Percentiles rank a stretch among this genome's conserved stretches.
phyloP scores from a whole-genome alignment of 1,140 invertebrate genomes.

The Melitaea cinxia region DNA sequence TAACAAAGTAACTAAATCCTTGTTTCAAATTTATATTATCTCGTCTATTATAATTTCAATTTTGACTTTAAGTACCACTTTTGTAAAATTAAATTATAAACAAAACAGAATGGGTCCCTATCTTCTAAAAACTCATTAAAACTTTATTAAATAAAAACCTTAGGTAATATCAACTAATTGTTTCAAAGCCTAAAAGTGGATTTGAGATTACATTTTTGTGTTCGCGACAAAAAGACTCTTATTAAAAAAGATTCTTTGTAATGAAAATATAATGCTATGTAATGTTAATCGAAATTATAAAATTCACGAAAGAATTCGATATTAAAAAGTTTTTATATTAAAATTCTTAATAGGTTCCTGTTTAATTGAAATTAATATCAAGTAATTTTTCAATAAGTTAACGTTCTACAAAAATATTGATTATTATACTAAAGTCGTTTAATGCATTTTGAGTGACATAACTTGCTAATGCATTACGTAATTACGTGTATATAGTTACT shows the following conservation, averaged over 20 bases:
- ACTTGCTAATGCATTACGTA: too few relatives aligned
- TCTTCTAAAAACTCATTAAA: neutral
- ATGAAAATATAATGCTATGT: slow-evolving; percentile 54
- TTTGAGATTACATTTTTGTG: neutral
- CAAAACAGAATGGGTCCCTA: neutral
- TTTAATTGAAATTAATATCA: too few relatives aligned
- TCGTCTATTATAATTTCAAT: too few relatives aligned
- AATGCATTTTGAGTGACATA: too few relatives aligned
- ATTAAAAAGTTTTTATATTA: slow-evolving; percentile 45
- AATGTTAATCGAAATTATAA: slow-evolving; percentile 73
- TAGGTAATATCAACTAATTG: slow-evolving; percentile 13
- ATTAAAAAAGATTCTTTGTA: slow-evolving; percentile 33
- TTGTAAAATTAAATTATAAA: neutral
- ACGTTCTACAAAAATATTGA: too few relatives aligned
- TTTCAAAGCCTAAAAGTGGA: slow-evolving; percentile 4
- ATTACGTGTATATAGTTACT: too few relatives aligned
- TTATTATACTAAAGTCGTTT: too few relatives aligned
- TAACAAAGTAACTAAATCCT: too few relatives aligned
- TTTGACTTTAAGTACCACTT: too few relatives aligned
- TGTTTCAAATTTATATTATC: too few relatives aligned
- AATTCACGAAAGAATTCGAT: slow-evolving; percentile 59
- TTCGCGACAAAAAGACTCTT: neutral
- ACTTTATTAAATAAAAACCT: slow-evolving; percentile 2
- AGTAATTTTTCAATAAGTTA: too few relatives aligned
- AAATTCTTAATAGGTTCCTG: slow-evolving; percentile 29